Evolutionary conservation across 2,797 vertebrate genomes (phyloP).

Genomic region (Ciconia nigra): DNA sequence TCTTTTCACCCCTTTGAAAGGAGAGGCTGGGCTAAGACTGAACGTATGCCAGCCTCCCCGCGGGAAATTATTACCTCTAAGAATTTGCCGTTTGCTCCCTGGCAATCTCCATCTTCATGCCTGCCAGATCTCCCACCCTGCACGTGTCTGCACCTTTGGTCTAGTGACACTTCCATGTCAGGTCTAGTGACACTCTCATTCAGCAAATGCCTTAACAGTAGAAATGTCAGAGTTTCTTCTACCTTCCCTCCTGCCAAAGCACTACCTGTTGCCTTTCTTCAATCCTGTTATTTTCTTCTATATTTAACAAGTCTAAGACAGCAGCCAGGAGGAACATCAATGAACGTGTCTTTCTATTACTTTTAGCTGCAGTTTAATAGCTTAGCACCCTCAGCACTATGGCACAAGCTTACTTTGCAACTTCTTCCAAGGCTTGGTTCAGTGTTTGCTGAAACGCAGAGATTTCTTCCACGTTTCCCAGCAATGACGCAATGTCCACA

Average conservation of each 20-base stretch:
- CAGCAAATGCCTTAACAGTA: background rate
- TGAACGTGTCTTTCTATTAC: background rate
- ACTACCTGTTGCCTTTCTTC: background rate
- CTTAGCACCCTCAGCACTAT: background rate
- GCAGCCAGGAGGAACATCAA: background rate
- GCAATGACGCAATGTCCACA: slow-evolving; percentile 81
- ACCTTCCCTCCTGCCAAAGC: background rate
- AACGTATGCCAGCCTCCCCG: background rate
- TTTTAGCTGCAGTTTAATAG: slow-evolving; percentile 9
- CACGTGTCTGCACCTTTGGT: background rate
- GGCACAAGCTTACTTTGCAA: slow-evolving; percentile 84
- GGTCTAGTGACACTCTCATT: background rate
- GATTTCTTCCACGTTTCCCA: slow-evolving; percentile 94
- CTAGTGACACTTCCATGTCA: background rate
- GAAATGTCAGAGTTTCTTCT: background rate
- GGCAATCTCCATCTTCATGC: background rate
- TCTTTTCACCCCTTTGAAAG: background rate
- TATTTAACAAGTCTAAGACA: slow-evolving; percentile 1
- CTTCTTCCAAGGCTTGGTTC: slow-evolving; percentile 90
- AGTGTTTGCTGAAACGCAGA: slow-evolving; percentile 92
- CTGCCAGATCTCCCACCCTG: background rate
- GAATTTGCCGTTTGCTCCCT: background rate
- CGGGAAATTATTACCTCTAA: background rate
- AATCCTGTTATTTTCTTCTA: background rate
- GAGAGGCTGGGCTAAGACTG: background rate